phyloP scores from a whole-genome alignment of 2,888 invertebrate species.

The Allygus modestus region DNA sequence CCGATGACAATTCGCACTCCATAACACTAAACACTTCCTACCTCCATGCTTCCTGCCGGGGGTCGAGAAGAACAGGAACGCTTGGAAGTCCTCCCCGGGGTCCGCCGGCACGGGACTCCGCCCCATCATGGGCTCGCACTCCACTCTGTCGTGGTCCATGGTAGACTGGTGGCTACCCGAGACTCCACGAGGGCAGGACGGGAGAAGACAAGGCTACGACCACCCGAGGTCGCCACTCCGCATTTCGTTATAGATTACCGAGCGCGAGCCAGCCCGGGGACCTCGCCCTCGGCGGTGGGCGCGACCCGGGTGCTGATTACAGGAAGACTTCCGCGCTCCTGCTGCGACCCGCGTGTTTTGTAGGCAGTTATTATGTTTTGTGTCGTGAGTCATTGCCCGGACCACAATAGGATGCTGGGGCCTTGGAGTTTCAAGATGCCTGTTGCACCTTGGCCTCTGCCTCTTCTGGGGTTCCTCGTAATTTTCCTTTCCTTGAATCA shows the following conservation, averaged over 20 bases:
- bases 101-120: neutral
- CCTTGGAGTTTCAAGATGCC: neutral
- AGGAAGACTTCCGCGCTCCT: neutral
- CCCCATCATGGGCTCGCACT: conserved; percentile 35
- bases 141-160: conserved; percentile 43
- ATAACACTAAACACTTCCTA: neutral
- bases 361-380: neutral
- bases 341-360: neutral
- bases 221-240: no score
- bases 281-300: neutral
- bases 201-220: neutral
- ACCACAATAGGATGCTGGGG: neutral
- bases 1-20: no score
- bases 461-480: no score
- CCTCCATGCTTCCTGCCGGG: conserved; percentile 34
- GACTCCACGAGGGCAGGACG: neutral
- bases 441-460: neutral
- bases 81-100: conserved; percentile 38
- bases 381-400: neutral
- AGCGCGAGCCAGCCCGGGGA: neutral
- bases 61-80: conserved; percentile 26
- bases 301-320: neutral
- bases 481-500: no score
- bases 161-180: conserved; percentile 28
- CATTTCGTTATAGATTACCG: neutral